Evolutionary conservation across 2,113 vertebrate genomes (phyloP), one percentile per base, ranked within the genome.

Genomic region (Ptyas mucosa): DNA sequence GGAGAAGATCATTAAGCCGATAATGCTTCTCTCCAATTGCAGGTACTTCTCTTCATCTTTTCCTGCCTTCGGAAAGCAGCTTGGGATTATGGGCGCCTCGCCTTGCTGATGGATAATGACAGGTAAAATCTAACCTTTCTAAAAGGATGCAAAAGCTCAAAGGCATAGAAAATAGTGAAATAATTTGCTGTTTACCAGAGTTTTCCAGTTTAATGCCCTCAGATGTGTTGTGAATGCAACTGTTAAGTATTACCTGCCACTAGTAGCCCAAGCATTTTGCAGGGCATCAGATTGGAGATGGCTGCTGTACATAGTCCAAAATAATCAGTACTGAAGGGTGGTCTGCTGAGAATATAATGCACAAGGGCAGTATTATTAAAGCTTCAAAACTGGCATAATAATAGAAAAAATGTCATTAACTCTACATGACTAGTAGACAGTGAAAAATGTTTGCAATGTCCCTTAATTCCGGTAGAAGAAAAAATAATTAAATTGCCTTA

Each of bases 31-130:
- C 21, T 92, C 46, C 85, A 93, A 55, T 91, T 87, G 0, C 93
- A 99, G 99, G 94, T 99, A 85, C 96, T 99, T 29, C 93, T 99
- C 53, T 95, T 99, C 92, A 88, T 99, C 91, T 99, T 99, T 94
- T 99, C 99, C 89, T 99, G 99, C 95, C 98, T 99, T 96, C 98
- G 99, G 96, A 99, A 99, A 97, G 99, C 99, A 0, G 99, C 99
- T 0, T 99, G 99, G 99, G 99, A 99, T 96, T 99, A 99, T 0
- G 99, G 99, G 14, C 99, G 99, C 88, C 97, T 99, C 96, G 99
- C 98, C 0, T 97, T 99, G 95, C 98, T 99, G 87, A 98, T 99
- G 97, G 98, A 99, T 95, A 99, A 99, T 87, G 99, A 99, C 96
- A 99, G 99, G 98, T 99, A 94, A 98, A 97, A 54, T 24, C 87